phyloP scores from a whole-genome alignment of 2,113 vertebrate species.

The Bufo gargarizans region DNA sequence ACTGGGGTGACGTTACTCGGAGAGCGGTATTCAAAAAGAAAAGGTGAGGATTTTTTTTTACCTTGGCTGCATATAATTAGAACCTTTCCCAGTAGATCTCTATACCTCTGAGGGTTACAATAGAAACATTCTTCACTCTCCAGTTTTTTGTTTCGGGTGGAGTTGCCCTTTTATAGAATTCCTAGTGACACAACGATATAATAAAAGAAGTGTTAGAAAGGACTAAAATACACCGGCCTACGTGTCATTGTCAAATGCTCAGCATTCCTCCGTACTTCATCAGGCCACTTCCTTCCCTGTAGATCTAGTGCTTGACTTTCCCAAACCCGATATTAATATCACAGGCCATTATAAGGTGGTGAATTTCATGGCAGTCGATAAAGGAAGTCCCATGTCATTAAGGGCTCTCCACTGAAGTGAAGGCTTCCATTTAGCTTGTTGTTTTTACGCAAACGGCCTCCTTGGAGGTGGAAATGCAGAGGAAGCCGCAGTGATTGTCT shows the following conservation, averaged over 20 bases:
- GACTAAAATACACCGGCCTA: slow-evolving; percentile 62
- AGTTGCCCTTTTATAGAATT: background rate
- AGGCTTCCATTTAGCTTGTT: slow-evolving; percentile 91
- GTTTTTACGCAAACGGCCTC: slow-evolving; percentile 91
- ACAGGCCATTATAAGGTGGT: slow-evolving; percentile 97
- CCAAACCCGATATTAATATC: slow-evolving; percentile 99
- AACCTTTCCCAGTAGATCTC: no score
- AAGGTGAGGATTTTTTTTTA: no score
- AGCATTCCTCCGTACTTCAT: slow-evolving; percentile 88
- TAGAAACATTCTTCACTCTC: background rate
- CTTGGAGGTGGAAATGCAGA: slow-evolving; percentile 94
- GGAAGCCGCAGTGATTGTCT: slow-evolving; percentile 87
- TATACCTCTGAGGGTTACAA: background rate
- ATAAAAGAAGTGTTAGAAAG: slow-evolving; percentile 53
- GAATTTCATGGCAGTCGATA: slow-evolving; percentile 95
- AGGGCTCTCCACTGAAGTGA: slow-evolving; percentile 86
- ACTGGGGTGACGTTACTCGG: no score
- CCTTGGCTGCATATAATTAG: no score
- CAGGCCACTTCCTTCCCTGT: slow-evolving; percentile 82
- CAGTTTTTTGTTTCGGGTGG: background rate
- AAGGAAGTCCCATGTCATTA: slow-evolving; percentile 97
- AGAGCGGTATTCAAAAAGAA: no score
- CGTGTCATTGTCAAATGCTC: slow-evolving; percentile 77
- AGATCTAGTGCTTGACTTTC: slow-evolving; percentile 86
- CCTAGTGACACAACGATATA: background rate